Base-by-base conservation (phyloP, 2,797 vertebrate genomes). In the Thaleichthys pacificus region DNA sequence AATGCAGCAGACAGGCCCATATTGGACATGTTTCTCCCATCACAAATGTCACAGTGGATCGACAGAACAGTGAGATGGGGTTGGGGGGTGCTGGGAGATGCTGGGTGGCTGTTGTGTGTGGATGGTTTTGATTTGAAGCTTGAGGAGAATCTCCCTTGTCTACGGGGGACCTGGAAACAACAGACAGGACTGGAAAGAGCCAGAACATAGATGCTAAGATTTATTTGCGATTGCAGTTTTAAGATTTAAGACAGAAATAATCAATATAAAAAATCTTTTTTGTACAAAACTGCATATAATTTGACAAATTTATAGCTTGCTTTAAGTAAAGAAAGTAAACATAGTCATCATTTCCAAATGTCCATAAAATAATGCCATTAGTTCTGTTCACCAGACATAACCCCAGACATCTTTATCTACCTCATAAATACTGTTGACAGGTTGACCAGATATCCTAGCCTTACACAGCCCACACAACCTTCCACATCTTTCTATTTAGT, bases 1-100 rank as follows among this genome's bases (percentile, higher is more conserved):
- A 85, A 75, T 83, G 83, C 80, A 90, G 86, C 79, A 83, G 88
- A 87, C 90, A 89, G 84, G 11, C 24, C 82, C 82, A 80, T 82
- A 88, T 87, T 91, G 89, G 90, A 91, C 85, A 87, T 85, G 88
- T 89, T 89, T 85, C 85, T 77, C 79, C 61, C 85, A 88, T 89
- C 88, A 87, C 88, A 90, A 88, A 91, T 91, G 91, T 90, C 91
- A 92, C 76, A n/a, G 76, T 66, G 81, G 86, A 90, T 85, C 86
- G 91, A 92, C 85, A 73, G 72, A 72, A 81, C 85, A 85, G 78
- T 77, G 73, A 83, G 74, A 68, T 69, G 70, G 73, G 26, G 35
- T 61, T 69, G 78, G 78, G 73, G 81, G 74, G 57, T 82, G 83
- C 73, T 72, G 79, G 79, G 78, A 84, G 82, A 68, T 30, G 67